Base-by-base conservation (phyloP, 1,140 invertebrate genomes). In the Drosophila mayri region DNA sequence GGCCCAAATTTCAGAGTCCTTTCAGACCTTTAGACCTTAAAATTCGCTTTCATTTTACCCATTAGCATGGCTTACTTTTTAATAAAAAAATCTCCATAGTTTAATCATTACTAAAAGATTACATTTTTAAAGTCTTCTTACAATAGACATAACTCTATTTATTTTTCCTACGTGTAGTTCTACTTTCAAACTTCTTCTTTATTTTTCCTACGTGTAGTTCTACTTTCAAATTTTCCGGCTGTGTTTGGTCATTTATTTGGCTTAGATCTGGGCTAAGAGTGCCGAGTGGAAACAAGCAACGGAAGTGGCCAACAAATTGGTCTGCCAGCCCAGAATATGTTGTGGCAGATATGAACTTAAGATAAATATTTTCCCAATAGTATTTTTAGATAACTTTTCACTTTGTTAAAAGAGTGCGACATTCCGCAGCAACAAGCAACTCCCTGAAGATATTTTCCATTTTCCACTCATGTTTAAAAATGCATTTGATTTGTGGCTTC, bases 181-280 rank as follows among this genome's bases (percentile, higher is more conserved):
- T 67, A 14, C 43, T 40, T 58, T 64, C 35, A 30, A 77, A 67
- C 76, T 79, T 80, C n/a, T n/a, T n/a, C n/a, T n/a, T n/a, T 22
- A 22, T 22, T 22, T 46, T 66, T 2, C 43, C 16, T 35, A 14
- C 1, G 35, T 71, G 49, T n/a, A 68, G 12, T 11, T 37, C 47
- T 67, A 14, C 43, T 40, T 58, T 64, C 35, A 30, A 77, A 67
- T 79, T 79, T 80, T 75, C 28, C 46, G 50, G 35, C 61, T 50
- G 41, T 87, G 77, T 88, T 88, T 71, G 80, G 58, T 60, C 49
- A 87, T 87, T 88, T 75, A 65, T 87, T 88, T 88, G 81, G 84
- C 84, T 88, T 88, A 77, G 67, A 83, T 73, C 52, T 60, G 43
- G 59, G 20, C 50, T 22, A 66, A 20, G 32, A 50, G 62, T 79